Base-by-base conservation (phyloP, 2,888 invertebrate species). In the Caenorhabditis sp. region DNA sequence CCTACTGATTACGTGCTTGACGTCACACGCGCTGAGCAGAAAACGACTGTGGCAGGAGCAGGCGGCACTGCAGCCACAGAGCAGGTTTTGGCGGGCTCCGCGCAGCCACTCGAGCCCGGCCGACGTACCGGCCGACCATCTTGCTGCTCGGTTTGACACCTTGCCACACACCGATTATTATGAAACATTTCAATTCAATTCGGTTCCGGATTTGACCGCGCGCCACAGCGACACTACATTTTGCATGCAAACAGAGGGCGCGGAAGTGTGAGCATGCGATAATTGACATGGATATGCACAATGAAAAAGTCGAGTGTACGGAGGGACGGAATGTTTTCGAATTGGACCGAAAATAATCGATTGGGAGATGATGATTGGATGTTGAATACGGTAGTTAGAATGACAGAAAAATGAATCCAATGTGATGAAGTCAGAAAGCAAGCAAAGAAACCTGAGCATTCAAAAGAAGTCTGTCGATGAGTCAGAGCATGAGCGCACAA, bases 141-240 rank as follows among this genome's bases (percentile, higher is more conserved):
- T 35, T 35, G 41, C 15, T 27, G 53, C 55, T 56, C 41, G 46
- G 68, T 68, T 68, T 68, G 68, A 68, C 68, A 68, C 68, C 68
- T 68, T 68, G 68, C 68, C 68, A 66, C 58, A 66, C 66, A 59
- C 65, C 58, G 68, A 68, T 68, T 68, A 68, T 68, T 59, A 68
- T 68, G 68, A 68, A 68, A 68, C 68, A 68, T 68, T 68, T 58
- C 65, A 45, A 41, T 45, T 53, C 55, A 26, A 66, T 37, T 15
- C 11, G 20, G 50, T 68, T 68, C 68, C 68, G 68, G 68, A 68
- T 59, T 45, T n/a, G n/a, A n/a, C n/a, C n/a, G n/a, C n/a, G n/a
- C n/a, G n/a, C n/a, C 58, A 58, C 46, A 37, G 65, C 27, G 30
- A 58, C 48, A 50, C 37, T n/a, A 37, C 22, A 30, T 45, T 45